These are phyloP conservation scores for Rhinogobio ventralis DNA, from an alignment of 2,797 vertebrate genomes.

Conservation along the genomic window DNA sequence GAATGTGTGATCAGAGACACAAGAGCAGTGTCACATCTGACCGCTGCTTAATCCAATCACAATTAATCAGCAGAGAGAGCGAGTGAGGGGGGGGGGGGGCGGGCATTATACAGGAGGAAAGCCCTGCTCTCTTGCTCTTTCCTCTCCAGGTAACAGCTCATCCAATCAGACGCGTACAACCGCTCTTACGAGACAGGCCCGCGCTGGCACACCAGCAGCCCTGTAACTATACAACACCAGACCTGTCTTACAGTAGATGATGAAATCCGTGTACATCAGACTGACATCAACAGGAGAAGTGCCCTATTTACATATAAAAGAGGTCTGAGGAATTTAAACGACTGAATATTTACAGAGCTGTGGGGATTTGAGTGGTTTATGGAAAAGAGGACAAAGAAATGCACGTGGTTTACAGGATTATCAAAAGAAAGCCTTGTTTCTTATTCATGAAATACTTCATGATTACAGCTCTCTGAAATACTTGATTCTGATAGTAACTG, in stretches of 20 bases:
- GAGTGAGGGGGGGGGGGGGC: conserved; percentile 52
- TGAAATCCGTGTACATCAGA: conserved; percentile 24
- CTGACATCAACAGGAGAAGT: conserved; percentile 11
- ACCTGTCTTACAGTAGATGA: conserved; percentile 19
- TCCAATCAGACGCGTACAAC: conserved; percentile 50
- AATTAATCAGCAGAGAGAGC: conserved; percentile 57
- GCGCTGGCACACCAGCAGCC: background rate
- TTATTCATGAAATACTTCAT: background rate
- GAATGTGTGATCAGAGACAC: conserved; percentile 52
- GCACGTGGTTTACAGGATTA: background rate
- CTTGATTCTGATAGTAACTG: background rate
- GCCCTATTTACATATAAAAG: conserved; percentile 23
- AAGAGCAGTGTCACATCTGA: conserved; percentile 51
- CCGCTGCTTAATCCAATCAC: conserved; percentile 59
- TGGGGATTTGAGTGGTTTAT: background rate
- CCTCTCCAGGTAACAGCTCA: conserved; percentile 72
- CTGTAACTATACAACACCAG: background rate
- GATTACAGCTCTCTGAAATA: background rate
- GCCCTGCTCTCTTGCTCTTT: conserved; percentile 17
- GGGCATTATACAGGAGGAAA: conserved; percentile 44
- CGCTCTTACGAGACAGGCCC: conserved; percentile 48
- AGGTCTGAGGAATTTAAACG: background rate
- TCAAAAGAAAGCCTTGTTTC: background rate
- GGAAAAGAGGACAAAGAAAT: conserved; percentile 9
- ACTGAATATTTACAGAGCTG: conserved; percentile 2